phyloP scores from a whole-genome alignment of 2,888 invertebrate species.

The Octodonta nipae region DNA sequence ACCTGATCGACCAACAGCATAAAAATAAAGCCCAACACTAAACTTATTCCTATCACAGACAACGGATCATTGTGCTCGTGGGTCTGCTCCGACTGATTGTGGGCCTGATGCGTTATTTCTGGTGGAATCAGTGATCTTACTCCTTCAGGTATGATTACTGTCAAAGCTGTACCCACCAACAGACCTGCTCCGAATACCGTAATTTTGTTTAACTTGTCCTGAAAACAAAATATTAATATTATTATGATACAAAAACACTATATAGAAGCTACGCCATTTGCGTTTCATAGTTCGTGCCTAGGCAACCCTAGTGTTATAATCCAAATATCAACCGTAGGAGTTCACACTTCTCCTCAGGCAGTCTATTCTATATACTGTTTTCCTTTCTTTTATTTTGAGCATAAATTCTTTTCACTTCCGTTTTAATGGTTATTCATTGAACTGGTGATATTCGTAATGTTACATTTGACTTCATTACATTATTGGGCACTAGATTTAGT shows the following conservation, averaged over 20 bases:
- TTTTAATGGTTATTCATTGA: too few species aligned
- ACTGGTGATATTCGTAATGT: too few species aligned
- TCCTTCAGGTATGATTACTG: slow-evolving; percentile 97
- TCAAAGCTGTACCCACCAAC: slow-evolving; percentile 90
- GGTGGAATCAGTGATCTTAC: slow-evolving; percentile 58
- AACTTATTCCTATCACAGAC: slow-evolving; percentile 76
- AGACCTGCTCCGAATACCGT: slow-evolving; percentile 94
- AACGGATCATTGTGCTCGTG: slow-evolving; percentile 48
- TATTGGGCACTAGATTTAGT: too few species aligned
- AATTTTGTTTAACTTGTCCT: slow-evolving; percentile 87
- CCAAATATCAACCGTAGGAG: too few species aligned
- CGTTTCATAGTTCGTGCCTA: too few species aligned
- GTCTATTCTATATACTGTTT: too few species aligned
- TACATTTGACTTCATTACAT: too few species aligned
- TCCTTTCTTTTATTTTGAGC: too few species aligned
- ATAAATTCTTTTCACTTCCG: too few species aligned
- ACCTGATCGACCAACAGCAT: slow-evolving; percentile 92
- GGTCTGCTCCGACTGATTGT: slow-evolving; percentile 30
- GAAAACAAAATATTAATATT: slow-evolving; percentile 23
- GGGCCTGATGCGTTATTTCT: slow-evolving; percentile 15
- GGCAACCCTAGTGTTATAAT: too few species aligned
- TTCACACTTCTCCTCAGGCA: too few species aligned
- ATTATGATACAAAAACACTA: neutral
- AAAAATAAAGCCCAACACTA: slow-evolving; percentile 91
- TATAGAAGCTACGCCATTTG: too few species aligned